Evolutionary conservation across 2,888 invertebrate species (phyloP), one percentile per base, ranked within the genome.

Genomic region (Cordilura impudica): DNA sequence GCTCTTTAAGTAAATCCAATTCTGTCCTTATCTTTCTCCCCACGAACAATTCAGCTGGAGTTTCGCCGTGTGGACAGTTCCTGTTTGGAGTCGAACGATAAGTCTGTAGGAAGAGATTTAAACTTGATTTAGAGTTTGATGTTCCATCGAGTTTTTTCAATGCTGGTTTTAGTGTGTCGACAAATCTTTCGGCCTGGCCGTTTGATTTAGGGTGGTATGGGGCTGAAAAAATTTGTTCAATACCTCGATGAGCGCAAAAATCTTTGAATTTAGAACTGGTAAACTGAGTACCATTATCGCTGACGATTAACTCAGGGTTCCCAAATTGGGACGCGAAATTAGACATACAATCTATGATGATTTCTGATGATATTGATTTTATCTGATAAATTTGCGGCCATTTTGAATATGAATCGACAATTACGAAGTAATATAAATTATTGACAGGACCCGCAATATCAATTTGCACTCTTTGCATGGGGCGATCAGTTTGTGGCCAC

Each of bases 231-330:
- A 4, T 65, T n/a, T 65, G 65, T 10, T 0, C 0, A 10, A 73
- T 73, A 2, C 56, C 49, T 16, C 65, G 56, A 56, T 47, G 18
- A 49, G 8, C 1, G 12, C 65, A 65, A 58, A 65, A 73, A n/a
- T 45, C 29, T 0, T 19, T 19, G 58, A 72, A 73, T 2, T 31
- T 26, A 14, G 53, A 29, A 16, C 67, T 69, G 1, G 54, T 45
- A 18, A 69, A 69, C 2, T 75, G 77, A 4, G 76, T 71, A 10
- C 71, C 76, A 66, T 77, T 77, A 14, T 77, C 77, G 18, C 60
- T 77, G 1, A 77, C 76, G 12, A 77, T 49, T 2, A 71, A 2
- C 16, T 71, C 71, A 10, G 76, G 77, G 31, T 66, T 71, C 2
- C 71, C 66, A 47, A 77, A 77, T 35, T 29, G 6, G 10, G 66